Conservation (phyloP, 2,888 invertebrate genomes). For the Odontocolon sp. region DNA sequence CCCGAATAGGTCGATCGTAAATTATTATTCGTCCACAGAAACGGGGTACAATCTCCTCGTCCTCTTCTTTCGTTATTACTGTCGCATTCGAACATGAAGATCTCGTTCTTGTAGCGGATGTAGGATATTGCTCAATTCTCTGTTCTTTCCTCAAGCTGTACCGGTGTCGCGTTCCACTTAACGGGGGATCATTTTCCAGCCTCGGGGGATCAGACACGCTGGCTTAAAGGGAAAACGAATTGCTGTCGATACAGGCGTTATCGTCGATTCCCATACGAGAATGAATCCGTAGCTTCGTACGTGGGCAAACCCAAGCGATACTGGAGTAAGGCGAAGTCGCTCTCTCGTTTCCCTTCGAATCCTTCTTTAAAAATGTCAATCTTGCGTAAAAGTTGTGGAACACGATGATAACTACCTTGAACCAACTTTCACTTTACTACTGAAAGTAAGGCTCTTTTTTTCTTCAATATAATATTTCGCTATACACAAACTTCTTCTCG, state of each 20-base stretch:
- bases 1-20: constrained; percentile 26
- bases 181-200: constrained; percentile 77
- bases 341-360: too few relatives aligned
- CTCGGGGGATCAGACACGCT: constrained; percentile 68
- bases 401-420: too few relatives aligned
- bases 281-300: constrained; percentile 63
- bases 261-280: constrained; percentile 49
- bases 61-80: constrained; percentile 2
- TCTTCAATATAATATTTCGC: too few relatives aligned
- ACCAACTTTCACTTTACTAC: too few relatives aligned
- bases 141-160: constrained; percentile 47
- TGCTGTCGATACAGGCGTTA: constrained; percentile 73
- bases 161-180: constrained; percentile 74
- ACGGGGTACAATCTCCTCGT: constrained; percentile 8
- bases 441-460: too few relatives aligned
- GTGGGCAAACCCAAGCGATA: constrained; percentile 6
- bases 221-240: constrained; percentile 77
- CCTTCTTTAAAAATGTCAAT: too few relatives aligned
- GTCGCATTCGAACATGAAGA: constrained; percentile 18
- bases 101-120: constrained; percentile 35
- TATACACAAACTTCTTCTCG: neutral
- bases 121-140: constrained; percentile 22
- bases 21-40: constrained; percentile 33
- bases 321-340: too few relatives aligned
- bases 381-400: too few relatives aligned